A percentile compares a stretch with the other conserved stretches of the same genome.
These are phyloP conservation scores for Nibea coibor DNA, from an alignment of 2,113 vertebrate genomes.

Conservation along the genomic window DNA sequence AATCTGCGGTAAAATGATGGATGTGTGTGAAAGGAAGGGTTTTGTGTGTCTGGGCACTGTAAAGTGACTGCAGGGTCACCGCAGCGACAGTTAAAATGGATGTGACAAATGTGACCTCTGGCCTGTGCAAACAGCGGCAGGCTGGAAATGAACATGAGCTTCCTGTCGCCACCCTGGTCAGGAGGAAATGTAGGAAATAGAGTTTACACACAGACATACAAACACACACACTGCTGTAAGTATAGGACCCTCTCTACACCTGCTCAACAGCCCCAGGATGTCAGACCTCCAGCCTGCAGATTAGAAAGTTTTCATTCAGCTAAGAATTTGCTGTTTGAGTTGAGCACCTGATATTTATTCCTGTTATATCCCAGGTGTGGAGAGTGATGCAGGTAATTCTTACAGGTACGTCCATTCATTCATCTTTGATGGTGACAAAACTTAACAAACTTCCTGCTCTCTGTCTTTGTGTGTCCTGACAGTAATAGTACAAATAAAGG, in stretches of 20 bases:
- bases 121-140: conserved; percentile 54
- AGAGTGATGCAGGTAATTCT: background rate
- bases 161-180: conserved; percentile 77
- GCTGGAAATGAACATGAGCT: conserved; percentile 74
- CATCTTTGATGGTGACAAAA: background rate
- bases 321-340: background rate
- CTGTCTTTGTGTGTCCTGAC: background rate
- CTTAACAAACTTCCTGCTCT: background rate
- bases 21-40: conserved; percentile 36
- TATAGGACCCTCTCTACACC: conserved; percentile 59
- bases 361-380: background rate
- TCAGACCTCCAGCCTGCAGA: background rate
- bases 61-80: conserved; percentile 55
- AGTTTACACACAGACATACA: conserved; percentile 33
- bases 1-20: conserved; percentile 3
- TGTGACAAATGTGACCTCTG: conserved; percentile 72
- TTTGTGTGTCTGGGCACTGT: conserved; percentile 18
- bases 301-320: conserved; percentile 15
- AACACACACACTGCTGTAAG: conserved; percentile 2
- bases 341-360: too few species aligned
- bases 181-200: conserved; percentile 78
- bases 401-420: background rate
- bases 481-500: background rate
- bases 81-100: conserved; percentile 54
- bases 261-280: conserved; percentile 67